These are phyloP conservation scores for Speoplatyrhinus poulsoni DNA, from an alignment of 2,113 vertebrate genomes.

Conservation along the genomic window DNA sequence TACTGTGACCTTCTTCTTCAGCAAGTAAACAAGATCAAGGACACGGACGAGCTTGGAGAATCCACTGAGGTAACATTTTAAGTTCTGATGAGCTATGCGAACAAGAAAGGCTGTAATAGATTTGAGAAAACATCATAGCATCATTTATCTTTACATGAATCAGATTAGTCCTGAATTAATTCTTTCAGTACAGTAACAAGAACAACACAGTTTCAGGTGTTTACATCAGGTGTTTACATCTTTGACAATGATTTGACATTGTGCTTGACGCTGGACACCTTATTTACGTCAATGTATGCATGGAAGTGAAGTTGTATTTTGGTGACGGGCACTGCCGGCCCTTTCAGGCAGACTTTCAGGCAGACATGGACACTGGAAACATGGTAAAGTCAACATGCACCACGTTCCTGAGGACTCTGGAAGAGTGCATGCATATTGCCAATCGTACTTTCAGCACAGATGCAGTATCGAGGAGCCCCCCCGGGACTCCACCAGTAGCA, in stretches of 20 bases:
- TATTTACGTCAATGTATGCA: neutral
- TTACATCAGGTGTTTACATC: neutral
- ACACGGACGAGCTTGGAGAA: conserved; percentile 59
- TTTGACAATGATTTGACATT: neutral
- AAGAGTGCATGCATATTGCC: conserved; percentile 98
- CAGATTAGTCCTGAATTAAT: neutral
- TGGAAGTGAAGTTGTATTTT: conserved; percentile 6
- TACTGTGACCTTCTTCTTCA: conserved; percentile 98
- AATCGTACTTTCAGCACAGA: conserved; percentile 87
- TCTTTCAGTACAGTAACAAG: neutral
- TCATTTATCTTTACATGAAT: neutral
- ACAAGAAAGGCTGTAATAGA: conserved; percentile 33
- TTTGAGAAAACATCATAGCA: conserved; percentile 23
- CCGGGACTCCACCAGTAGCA: conserved; percentile 85
- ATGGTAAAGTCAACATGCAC: conserved; percentile 93
- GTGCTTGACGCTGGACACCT: neutral
- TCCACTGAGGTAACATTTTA: conserved; percentile 57
- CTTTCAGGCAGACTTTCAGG: conserved; percentile 79
- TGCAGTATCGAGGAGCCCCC: conserved; percentile 80
- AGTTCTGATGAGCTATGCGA: conserved; percentile 37
- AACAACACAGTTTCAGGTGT: neutral
- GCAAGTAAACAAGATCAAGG: conserved; percentile 91
- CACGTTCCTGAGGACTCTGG: conserved; percentile 94
- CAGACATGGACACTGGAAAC: conserved; percentile 82
- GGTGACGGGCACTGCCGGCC: neutral